Evolutionary conservation across 2,888 invertebrate species (phyloP).

Genomic region (Eupithecia insigniata): DNA sequence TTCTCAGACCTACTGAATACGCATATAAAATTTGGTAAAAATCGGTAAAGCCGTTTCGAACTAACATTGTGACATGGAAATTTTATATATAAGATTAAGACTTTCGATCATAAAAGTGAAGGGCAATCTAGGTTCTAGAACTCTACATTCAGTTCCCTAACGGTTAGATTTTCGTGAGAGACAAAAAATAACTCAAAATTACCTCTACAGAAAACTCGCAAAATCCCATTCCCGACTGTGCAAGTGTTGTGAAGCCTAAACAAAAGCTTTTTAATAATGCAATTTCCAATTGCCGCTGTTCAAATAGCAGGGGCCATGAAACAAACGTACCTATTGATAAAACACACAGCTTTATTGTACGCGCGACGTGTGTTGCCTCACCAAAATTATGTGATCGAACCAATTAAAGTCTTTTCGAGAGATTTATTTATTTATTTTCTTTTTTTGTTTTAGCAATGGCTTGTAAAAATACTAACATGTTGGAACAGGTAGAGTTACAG

Average conservation of each 20-base stretch:
- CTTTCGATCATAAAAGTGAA: no score
- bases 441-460: no score
- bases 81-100: no score
- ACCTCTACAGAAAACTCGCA: constrained; percentile 11
- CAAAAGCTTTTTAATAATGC: constrained; percentile 84
- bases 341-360: constrained; percentile 58
- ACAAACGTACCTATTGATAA: constrained; percentile 56
- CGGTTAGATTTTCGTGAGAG: neutral
- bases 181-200: neutral
- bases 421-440: no score
- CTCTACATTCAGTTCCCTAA: neutral
- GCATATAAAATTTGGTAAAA: no score
- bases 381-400: constrained; percentile 15
- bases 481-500: no score
- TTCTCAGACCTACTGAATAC: no score
- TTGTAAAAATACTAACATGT: no score
- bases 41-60: no score
- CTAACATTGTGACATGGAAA: no score
- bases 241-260: constrained; percentile 79
- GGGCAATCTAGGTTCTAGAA: no score
- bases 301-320: constrained; percentile 77
- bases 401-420: neutral
- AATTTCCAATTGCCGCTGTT: constrained; percentile 82
- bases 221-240: constrained; percentile 39
- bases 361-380: constrained; percentile 23